Base-by-base conservation (phyloP, 2,888 invertebrate genomes). In the Ypsolopha sequella region DNA sequence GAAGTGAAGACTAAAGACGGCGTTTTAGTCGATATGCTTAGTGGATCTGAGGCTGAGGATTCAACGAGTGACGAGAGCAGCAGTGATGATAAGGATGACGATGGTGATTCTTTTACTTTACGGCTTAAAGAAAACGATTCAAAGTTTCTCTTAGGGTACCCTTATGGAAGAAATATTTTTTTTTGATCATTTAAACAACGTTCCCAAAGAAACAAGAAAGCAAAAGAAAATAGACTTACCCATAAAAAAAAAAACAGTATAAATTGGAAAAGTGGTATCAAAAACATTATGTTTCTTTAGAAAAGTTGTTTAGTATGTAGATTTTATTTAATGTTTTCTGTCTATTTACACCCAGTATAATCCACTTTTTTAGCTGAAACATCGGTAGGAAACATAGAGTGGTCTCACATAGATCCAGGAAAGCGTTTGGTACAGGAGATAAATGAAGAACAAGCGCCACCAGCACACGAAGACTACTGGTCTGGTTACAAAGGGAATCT, bases 401-500 rank as follows among this genome's bases (percentile, higher is more conserved):
- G 87, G 87, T 77, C 82, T 0, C 66, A 73, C 33, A 36, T 65
- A 7, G 71, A 76, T 10, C 58, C 58, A 1, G 70, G 70, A 2
- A 75, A 70, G 53, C 62, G 61, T 1, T 58, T 86, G n/a, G 65
- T 87, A 0, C 87, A 87, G 52, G 87, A 85, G 57, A 61, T 87
- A 2, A 71, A 61, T 1, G 68, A 67, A 0, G 73, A 75, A 14
- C 56, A 56, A 1, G 60, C 63, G 0, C 57, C 58, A 2, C 60
- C 55, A 0, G 54, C 61, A 0, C 34, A 13, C 6, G 66, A 70
- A 11, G 78, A 79, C n/a, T 71, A 65, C 52, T 84, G 85, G 84
- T 57, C 60, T 44, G 85, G 84, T 0, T 85, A 70, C 54, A 60
- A 66, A 36, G 69, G 70, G 1, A 60, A 69, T 36, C 14, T 60